Evolutionary conservation across 1,140 invertebrate genomes (phyloP).

Genomic region (Calephelis nemesis): DNA sequence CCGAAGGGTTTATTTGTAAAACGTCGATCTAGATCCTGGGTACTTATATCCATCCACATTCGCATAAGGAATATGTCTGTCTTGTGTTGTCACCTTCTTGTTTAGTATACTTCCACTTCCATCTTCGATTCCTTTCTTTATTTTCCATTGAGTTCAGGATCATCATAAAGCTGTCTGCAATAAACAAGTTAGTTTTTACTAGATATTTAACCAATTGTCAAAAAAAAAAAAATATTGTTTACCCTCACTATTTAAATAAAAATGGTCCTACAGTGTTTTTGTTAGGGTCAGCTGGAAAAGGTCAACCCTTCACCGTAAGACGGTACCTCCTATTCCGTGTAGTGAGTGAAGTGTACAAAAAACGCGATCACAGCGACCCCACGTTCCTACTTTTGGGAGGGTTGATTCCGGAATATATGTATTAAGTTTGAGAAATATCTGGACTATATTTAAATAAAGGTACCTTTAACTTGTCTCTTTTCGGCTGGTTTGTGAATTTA

Average conservation of each 20-base stretch:
- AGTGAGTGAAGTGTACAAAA: conserved; percentile 61
- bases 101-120: no score
- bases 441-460: conserved; percentile 13
- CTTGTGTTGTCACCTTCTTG: no score
- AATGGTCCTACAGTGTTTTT: conserved; percentile 14
- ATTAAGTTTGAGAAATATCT: conserved; percentile 18
- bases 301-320: conserved; percentile 66
- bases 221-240: conserved; percentile 1
- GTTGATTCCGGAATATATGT: conserved; percentile 11
- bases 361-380: conserved; percentile 35
- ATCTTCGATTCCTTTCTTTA: no score
- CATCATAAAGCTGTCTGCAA: no score
- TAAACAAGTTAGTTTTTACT: no score
- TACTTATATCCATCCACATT: no score
- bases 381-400: conserved; percentile 23
- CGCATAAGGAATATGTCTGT: no score
- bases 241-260: conserved; percentile 1
- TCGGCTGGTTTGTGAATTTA: background rate
- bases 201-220: background rate
- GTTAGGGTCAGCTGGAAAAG: conserved; percentile 39
- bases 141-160: no score
- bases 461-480: conserved; percentile 1
- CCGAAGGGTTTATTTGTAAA: no score
- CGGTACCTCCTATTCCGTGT: conserved; percentile 69
- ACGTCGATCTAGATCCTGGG: no score